A percentile compares a stretch with the other conserved stretches of the same genome.
phyloP scores from a whole-genome alignment of 2,113 vertebrate genomes.

The Thamnaconus septentrionalis region DNA sequence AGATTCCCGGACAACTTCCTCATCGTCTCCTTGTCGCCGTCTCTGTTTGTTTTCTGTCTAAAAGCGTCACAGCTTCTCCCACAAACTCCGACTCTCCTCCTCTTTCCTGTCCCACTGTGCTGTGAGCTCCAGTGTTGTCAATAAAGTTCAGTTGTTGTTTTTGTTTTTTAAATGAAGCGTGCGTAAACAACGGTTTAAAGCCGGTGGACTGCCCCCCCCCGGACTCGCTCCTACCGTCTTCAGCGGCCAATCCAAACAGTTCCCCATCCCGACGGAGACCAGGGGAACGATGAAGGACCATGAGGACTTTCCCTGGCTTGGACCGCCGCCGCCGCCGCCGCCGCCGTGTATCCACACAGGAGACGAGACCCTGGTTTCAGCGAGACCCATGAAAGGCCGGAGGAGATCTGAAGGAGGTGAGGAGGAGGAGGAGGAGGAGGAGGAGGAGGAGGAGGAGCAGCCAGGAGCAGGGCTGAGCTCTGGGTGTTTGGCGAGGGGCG shows the following conservation, averaged over 20 bases:
- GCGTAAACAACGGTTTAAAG: background rate
- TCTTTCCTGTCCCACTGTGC: no score
- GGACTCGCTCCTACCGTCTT: slow-evolving; percentile 81
- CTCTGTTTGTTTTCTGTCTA: no score
- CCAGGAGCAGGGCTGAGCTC: slow-evolving; percentile 18
- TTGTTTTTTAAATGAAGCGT: no score
- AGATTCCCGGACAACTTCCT: no score
- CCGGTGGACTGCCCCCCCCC: background rate
- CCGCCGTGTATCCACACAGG: slow-evolving; percentile 70
- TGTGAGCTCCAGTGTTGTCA: no score
- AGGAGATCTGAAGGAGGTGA: background rate
- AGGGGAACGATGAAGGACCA: slow-evolving; percentile 67
- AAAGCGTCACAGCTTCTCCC: no score
- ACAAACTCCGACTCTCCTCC: no score
- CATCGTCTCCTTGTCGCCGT: no score
- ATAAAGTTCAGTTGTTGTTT: no score
- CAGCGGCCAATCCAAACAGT: slow-evolving; percentile 89
- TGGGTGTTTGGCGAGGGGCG: slow-evolving; percentile 54
- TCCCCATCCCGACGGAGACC: slow-evolving; percentile 84
- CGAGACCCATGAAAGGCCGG: slow-evolving; percentile 68
- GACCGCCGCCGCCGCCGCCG: no score
- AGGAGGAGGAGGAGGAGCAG: background rate
- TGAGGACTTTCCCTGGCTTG: slow-evolving; percentile 74
- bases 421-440: background rate
- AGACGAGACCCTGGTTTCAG: slow-evolving; percentile 74